Evolutionary conservation across 2,797 vertebrate genomes (phyloP), one percentile per base, ranked within the genome.

Genomic region (Apodemus agrarius): DNA sequence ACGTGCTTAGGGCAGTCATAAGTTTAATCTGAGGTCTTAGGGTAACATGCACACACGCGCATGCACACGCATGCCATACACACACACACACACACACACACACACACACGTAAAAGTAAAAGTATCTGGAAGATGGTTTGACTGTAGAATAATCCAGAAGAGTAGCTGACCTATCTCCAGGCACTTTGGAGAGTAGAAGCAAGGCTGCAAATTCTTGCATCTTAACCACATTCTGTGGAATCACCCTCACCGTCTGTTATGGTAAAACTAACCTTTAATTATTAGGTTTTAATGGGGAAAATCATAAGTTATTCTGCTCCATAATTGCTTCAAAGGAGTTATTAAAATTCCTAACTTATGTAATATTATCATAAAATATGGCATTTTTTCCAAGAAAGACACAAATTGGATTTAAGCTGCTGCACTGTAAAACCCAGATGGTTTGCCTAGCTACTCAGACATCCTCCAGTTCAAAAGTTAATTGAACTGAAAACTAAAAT

Each of bases 281-380:
- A 96, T 91, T 97, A 97, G 74, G 89, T 96, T 95, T 79, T 69
- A 92, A 96, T 91, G 92, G 63, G 78, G 95, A 96, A 98, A 98
- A 89, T 88, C 74, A 83, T 92, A 96, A 93, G 74, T 94, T 92
- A 90, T 46, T 96, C 49, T 95, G 90, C 63, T 90, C 79, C 46
- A 69, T 90, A 96, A 97, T 92, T 97, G 91, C 91, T 91, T 24
- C 74, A 95, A 86, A 97, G 75, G 43, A 97, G 90, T 91, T 96
- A 96, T 96, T 98, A 97, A 98, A 98, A 97, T 97, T 95, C 81
- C 54, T 97, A 93, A 92, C 78, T 96, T 97, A 96, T 96, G 95
- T 94, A 97, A 94, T 96, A 96, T 97, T 98, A 97, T 94, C 94
- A 97, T 98, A 98, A 97, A 97, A 96, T 97, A 97, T 97, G 96